phyloP scores from a whole-genome alignment of 2,113 vertebrate genomes.

The Uria lomvia region DNA sequence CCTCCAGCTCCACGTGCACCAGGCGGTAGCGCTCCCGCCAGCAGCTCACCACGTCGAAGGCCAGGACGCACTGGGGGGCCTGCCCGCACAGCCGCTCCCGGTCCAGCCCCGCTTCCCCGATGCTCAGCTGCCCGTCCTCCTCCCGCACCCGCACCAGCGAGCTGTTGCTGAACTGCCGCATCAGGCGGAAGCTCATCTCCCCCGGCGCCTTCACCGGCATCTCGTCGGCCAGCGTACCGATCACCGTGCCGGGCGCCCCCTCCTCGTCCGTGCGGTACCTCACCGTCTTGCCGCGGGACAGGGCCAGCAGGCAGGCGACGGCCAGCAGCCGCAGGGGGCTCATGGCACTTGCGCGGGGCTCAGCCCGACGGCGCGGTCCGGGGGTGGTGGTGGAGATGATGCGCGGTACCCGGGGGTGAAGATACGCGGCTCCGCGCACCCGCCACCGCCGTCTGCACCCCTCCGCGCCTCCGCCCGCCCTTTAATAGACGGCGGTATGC shows the following conservation, averaged over 20 bases:
- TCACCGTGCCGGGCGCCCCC: conserved; percentile 86
- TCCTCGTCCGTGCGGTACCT: conserved; percentile 91
- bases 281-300: conserved; percentile 82
- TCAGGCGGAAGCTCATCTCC: conserved; percentile 89
- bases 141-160: conserved; percentile 89
- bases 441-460: neutral
- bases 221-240: conserved; percentile 92
- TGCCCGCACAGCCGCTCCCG: conserved; percentile 88
- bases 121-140: conserved; percentile 87
- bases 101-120: conserved; percentile 88
- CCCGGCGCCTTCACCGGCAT: conserved; percentile 84
- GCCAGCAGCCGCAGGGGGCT: conserved; percentile 60
- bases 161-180: conserved; percentile 90
- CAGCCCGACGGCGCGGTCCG: neutral
- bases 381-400: no score
- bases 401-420: rapidly evolving
- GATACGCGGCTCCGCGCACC: rapidly evolving
- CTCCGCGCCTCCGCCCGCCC: conserved; percentile 47
- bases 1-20: conserved; percentile 93
- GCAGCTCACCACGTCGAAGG: conserved; percentile 93
- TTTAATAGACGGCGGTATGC: conserved; percentile 88
- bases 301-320: conserved; percentile 67
- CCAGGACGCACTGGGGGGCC: conserved; percentile 83
- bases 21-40: conserved; percentile 89
- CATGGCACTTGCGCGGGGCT: conserved; percentile 46